Percentiles rank a stretch among this genome's conserved stretches.
Conservation (phyloP, 2,888 invertebrate genomes). For the Aporophyla nigra region DNA sequence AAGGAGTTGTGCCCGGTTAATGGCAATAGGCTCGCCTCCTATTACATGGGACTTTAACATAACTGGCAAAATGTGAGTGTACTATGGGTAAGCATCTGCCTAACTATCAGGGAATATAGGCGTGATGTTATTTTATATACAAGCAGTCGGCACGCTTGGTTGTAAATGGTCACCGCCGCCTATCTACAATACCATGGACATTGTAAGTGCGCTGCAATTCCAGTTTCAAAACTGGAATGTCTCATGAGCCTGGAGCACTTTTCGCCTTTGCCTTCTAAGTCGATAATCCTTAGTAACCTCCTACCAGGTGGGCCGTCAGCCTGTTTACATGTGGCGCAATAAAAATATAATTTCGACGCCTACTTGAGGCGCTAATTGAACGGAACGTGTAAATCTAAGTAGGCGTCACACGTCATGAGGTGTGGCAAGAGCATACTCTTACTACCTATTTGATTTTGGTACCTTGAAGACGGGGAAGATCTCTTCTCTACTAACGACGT, state of each 20-base stretch:
- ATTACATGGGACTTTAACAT: no score
- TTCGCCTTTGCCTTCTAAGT: background rate
- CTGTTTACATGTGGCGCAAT: background rate
- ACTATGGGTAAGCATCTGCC: no score
- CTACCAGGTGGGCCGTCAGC: background rate
- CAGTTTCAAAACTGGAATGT: no score
- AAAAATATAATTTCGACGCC: constrained; percentile 20
- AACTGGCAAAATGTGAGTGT: no score
- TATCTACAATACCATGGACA: background rate
- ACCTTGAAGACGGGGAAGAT: background rate
- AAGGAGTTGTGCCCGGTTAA: no score
- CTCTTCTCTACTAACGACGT: no score
- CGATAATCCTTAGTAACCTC: background rate
- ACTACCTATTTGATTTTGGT: background rate
- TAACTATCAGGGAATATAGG: no score
- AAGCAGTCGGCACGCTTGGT: no score
- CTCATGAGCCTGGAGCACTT: background rate
- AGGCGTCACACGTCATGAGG: constrained; percentile 37
- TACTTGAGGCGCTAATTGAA: constrained; percentile 41
- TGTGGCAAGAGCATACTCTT: constrained; percentile 29
- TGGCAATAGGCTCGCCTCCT: no score
- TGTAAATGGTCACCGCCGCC: background rate
- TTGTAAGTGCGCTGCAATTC: background rate
- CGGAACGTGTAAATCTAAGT: constrained; percentile 24
- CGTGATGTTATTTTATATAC: background rate